phyloP scores from a whole-genome alignment of 2,797 vertebrate species.

The Spinus olivaceus region DNA sequence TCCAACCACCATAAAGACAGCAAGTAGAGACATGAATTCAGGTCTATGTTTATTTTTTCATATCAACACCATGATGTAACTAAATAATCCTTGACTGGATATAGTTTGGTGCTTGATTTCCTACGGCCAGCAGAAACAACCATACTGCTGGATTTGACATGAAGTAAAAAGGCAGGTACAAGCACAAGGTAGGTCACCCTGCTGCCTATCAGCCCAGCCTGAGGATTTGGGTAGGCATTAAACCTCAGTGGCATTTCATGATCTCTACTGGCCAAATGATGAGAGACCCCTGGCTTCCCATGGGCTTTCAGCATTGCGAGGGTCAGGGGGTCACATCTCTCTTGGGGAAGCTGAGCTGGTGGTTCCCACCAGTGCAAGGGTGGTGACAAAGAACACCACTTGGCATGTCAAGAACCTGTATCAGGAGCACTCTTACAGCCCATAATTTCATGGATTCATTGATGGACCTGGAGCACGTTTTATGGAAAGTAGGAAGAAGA shows the following conservation, averaged over 20 bases:
- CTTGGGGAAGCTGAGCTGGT: neutral
- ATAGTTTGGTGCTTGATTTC: neutral
- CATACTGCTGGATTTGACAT: neutral
- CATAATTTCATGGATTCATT: neutral
- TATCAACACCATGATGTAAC: neutral
- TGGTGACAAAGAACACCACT: neutral
- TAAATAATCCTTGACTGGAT: neutral
- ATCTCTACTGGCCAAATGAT: neutral
- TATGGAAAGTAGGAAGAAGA: neutral
- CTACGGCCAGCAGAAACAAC: neutral
- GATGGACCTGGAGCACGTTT: neutral
- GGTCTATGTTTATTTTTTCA: neutral
- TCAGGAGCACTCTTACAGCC: neutral
- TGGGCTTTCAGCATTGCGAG: rapidly evolving
- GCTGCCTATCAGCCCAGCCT: neutral
- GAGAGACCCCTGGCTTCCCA: neutral
- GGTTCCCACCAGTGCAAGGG: neutral
- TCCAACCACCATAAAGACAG: neutral
- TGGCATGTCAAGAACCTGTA: rapidly evolving
- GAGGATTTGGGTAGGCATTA: neutral
- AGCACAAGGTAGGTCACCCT: neutral
- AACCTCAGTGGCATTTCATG: neutral
- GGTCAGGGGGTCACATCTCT: neutral
- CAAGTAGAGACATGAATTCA: neutral
- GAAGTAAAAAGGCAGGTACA: neutral